Base-by-base conservation (phyloP, 2,888 invertebrate species). In the Chesias legatella region DNA sequence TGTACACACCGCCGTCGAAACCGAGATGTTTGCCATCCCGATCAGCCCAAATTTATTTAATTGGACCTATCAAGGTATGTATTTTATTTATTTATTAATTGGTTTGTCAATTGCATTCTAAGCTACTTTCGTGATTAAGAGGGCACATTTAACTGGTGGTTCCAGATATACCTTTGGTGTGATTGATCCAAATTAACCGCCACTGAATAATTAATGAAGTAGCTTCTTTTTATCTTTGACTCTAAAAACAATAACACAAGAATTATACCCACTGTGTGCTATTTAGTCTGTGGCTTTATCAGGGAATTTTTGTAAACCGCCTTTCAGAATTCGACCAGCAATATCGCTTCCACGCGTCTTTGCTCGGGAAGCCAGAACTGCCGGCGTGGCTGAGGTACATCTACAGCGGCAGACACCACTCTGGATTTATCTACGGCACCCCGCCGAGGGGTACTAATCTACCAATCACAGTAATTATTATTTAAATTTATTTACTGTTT, bases 301-400 rank as follows among this genome's bases (percentile, higher is more conserved):
- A n/a, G n/a, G n/a, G n/a, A n/a, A 24, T 9, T 4, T 7, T 17
- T 17, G 13, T 17, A 5, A 17, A 10, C 43, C 49, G 33, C 34
- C 33, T 73, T 74, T 6, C 67, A 91, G 91, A 89, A 55, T 88
- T 86, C 43, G 85, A 86, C 48, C 88, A 91, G 59, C 92, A 92
- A 51, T 93, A 91, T 63, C 90, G 91, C 1, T 96, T 94, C 74
- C 92, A 94, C 51, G 92, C 95, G 0, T 93, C 95, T 0, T 70
- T 96, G 41, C 73, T 91, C 33, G 92, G 93, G 51, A 92, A 94
- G 51, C 96, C 97, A 0, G 96, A 97, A 75, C 82, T 97, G 26
- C 97, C 97, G 0, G 86, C 92, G 2, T 97, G 97, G 97, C 91
- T 97, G 51, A 91, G 94, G 36, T 96, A 95, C 67, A 92, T 93